These are phyloP conservation scores for Cosmia trapezina DNA, from an alignment of 2,888 invertebrate species.

Conservation along the genomic window DNA sequence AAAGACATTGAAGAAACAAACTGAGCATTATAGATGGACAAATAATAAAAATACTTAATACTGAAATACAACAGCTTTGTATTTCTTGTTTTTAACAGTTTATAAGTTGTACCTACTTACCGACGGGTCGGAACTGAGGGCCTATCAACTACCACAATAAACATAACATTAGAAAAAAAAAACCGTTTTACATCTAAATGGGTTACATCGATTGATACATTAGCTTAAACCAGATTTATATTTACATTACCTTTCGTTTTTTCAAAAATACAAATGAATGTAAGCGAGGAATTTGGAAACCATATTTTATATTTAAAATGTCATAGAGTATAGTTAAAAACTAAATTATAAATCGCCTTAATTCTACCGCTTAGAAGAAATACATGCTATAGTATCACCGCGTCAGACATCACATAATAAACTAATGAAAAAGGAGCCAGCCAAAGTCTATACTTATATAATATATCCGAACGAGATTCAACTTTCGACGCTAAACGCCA, in stretches of 20 bases:
- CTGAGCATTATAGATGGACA: background rate
- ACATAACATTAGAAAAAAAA: slow-evolving; percentile 41
- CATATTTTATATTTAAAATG: slow-evolving; percentile 39
- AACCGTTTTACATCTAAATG: slow-evolving; percentile 15
- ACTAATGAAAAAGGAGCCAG: slow-evolving; percentile 28
- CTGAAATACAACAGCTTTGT: slow-evolving; percentile 54
- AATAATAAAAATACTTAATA: slow-evolving; percentile 50
- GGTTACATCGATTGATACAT: slow-evolving; percentile 39
- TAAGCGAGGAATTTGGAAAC: slow-evolving; percentile 41
- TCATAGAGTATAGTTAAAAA: slow-evolving; percentile 28
- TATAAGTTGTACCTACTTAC: slow-evolving; percentile 21
- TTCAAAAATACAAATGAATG: slow-evolving; percentile 28
- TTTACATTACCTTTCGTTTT: slow-evolving; percentile 28
- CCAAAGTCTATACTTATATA: background rate
- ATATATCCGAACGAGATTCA: slow-evolving; percentile 52
- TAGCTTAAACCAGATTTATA: slow-evolving; percentile 36
- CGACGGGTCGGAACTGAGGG: slow-evolving; percentile 23
- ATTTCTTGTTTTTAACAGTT: slow-evolving; percentile 54
- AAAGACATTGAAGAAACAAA: background rate
- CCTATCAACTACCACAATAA: slow-evolving; percentile 49
- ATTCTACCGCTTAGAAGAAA: slow-evolving; percentile 31
- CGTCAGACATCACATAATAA: slow-evolving; percentile 40
- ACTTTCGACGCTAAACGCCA: slow-evolving; percentile 16
- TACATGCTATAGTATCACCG: slow-evolving; percentile 27
- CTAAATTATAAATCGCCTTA: slow-evolving; percentile 40